phyloP scores from a whole-genome alignment of 2,888 invertebrate species.

The Invenusta paracnida region DNA sequence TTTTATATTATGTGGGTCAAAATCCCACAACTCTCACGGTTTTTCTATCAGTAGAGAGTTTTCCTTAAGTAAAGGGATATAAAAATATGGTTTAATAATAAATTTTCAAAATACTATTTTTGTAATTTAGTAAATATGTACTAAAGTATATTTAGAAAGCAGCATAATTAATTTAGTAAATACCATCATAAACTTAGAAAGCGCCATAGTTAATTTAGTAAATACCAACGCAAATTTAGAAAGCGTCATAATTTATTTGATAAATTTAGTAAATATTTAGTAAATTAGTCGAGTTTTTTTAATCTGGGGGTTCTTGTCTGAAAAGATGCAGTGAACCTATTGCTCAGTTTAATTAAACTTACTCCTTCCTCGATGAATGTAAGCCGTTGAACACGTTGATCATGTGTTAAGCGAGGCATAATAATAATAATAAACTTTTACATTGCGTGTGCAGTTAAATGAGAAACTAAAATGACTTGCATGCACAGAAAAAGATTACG shows the following conservation, averaged over 20 bases:
- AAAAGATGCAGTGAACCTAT: neutral
- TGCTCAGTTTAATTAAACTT: too few species aligned
- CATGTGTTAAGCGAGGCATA: too few species aligned
- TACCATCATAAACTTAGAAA: neutral
- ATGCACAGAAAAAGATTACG: too few species aligned
- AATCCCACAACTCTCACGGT: conserved; percentile 16
- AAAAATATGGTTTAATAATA: conserved; percentile 3
- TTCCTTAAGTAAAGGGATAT: conserved; percentile 1
- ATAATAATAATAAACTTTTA: too few species aligned
- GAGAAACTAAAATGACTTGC: too few species aligned
- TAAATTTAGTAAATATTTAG: conserved; percentile 1
- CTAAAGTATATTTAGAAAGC: neutral
- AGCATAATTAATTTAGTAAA: neutral
- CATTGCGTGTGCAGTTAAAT: too few species aligned
- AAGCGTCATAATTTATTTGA: neutral
- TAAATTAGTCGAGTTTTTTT: neutral
- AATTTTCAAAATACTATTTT: conserved; percentile 24
- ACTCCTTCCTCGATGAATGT: too few species aligned
- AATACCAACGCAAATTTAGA: too few species aligned
- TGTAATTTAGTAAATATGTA: conserved; percentile 24
- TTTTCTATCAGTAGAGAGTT: neutral
- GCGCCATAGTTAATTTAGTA: too few species aligned
- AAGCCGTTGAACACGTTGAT: too few species aligned
- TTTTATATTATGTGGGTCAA: conserved; percentile 8
- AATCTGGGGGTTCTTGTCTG: neutral